phyloP scores from a whole-genome alignment of 1,140 invertebrate genomes.

The Saccostrea cuccullata region DNA sequence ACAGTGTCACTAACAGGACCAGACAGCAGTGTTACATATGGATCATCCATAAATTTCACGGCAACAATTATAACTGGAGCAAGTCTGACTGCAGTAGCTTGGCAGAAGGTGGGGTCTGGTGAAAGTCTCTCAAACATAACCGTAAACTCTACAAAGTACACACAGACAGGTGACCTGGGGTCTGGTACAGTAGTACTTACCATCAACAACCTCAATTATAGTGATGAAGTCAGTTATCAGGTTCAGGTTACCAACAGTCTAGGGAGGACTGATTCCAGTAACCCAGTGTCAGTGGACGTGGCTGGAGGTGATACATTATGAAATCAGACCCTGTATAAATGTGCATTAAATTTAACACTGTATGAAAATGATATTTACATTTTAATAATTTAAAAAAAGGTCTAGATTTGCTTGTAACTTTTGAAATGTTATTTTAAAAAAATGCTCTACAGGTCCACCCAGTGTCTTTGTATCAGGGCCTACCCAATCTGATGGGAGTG shows the following conservation, averaged over 20 bases:
- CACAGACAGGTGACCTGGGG: not conserved
- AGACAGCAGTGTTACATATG: not conserved
- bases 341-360: too few species aligned
- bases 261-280: not conserved
- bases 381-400: too few species aligned
- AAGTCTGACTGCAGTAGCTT: not conserved
- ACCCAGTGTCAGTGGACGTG: not conserved
- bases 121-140: not conserved
- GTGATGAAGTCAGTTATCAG: not conserved
- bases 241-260: not conserved
- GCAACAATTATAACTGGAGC: not conserved
- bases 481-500: not conserved
- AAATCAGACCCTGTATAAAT: too few species aligned
- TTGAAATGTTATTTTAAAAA: too few species aligned
- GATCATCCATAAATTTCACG: not conserved
- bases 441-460: not conserved
- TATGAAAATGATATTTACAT: too few species aligned
- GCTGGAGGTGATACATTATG: too few species aligned
- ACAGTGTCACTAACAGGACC: not conserved
- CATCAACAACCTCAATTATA: not conserved
- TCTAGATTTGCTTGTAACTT: too few species aligned
- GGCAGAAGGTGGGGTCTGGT: not conserved
- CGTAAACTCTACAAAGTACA: not conserved
- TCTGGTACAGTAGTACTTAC: slow-evolving; percentile 2
- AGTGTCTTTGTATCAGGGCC: not conserved